Conservation (phyloP, 2,797 vertebrate species). For the Sciaenops ocellatus region DNA sequence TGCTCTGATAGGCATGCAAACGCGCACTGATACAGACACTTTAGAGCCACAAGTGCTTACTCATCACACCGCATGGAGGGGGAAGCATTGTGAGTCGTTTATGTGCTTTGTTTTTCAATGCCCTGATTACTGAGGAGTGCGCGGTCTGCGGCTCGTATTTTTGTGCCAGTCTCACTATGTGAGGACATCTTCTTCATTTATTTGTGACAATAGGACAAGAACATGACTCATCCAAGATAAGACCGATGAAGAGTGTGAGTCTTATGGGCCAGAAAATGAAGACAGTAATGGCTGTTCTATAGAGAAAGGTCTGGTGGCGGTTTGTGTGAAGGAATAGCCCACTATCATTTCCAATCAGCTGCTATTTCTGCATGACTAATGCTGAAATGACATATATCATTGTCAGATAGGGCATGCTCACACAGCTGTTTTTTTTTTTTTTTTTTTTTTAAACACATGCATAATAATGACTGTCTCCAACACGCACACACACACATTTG, state of each 20-base stretch:
- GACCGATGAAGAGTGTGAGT: conserved; percentile 42
- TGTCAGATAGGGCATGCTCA: conserved; percentile 70
- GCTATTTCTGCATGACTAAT: conserved; percentile 73
- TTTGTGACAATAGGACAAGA: conserved; percentile 66
- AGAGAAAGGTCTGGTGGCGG: conserved; percentile 38
- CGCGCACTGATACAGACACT: conserved; percentile 53
- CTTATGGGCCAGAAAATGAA: conserved; percentile 61
- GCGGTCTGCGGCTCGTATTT: conserved; percentile 36
- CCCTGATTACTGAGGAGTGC: conserved; percentile 52
- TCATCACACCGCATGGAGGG: conserved; percentile 58
- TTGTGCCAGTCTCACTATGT: neutral
- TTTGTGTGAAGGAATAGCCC: conserved; percentile 49
- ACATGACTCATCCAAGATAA: conserved; percentile 60
- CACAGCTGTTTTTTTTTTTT: conserved; percentile 60
- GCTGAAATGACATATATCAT: conserved; percentile 76
- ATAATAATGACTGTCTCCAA: conserved; percentile 48
- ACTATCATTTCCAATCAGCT: conserved; percentile 74
- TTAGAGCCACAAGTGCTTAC: conserved; percentile 67
- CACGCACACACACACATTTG: conserved; percentile 51
- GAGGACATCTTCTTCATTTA: conserved; percentile 62
- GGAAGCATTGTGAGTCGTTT: conserved; percentile 37
- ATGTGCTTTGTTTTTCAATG: conserved; percentile 67
- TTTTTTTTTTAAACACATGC: conserved; percentile 47
- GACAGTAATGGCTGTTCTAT: conserved; percentile 31
- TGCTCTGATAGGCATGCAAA: conserved; percentile 56